Conservation (phyloP, 1,140 invertebrate genomes). For the Calliopsis andreniformis region DNA sequence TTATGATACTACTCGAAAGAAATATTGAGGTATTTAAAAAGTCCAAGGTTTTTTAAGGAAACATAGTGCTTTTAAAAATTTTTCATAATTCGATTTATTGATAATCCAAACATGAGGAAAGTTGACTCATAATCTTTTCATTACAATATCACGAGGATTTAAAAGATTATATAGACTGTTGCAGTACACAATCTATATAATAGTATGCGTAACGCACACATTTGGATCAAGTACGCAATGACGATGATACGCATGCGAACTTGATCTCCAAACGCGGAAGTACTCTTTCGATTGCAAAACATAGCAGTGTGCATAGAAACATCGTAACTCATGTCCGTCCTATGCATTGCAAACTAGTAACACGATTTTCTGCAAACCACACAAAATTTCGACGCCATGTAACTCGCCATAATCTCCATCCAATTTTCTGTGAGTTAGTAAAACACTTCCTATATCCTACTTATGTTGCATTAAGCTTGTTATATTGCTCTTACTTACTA, state of each 20-base stretch:
- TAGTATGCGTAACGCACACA: too few species aligned
- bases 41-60: too few species aligned
- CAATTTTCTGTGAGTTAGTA: neutral
- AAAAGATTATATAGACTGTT: too few species aligned
- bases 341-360: neutral
- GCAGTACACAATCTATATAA: too few species aligned
- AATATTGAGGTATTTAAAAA: too few species aligned
- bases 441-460: neutral
- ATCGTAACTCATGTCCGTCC: neutral
- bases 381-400: neutral
- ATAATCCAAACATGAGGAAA: too few species aligned
- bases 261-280: conserved; percentile 32
- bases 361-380: neutral
- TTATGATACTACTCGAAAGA: too few species aligned
- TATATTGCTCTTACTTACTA: neutral
- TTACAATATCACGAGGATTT: too few species aligned
- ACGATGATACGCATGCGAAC: conserved; percentile 45
- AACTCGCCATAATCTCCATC: neutral
- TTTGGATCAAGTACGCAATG: neutral
- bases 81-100: too few species aligned
- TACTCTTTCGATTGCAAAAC: conserved; percentile 40
- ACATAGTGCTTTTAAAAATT: too few species aligned
- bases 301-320: neutral
- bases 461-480: neutral
- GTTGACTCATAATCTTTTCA: too few species aligned